phyloP scores from a whole-genome alignment of 2,797 vertebrate species.

The Arnoldichthys spilopterus region DNA sequence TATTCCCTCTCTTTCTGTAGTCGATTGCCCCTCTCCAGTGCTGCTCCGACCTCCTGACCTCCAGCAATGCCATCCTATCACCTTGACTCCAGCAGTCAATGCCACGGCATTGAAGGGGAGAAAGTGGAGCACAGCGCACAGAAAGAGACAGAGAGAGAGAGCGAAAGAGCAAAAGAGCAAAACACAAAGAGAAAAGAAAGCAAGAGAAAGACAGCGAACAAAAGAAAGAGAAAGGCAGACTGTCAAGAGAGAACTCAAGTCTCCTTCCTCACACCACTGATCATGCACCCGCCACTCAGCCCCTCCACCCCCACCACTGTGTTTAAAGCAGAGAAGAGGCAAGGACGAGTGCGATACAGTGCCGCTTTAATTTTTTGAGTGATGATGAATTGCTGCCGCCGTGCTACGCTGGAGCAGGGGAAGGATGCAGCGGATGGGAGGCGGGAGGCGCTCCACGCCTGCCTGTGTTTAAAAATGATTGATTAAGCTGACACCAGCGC shows the following conservation, averaged over 20 bases:
- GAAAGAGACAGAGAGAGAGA: slow-evolving; percentile 30
- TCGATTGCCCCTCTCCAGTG: slow-evolving; percentile 66
- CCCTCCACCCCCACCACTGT: slow-evolving; percentile 40
- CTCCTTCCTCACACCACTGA: slow-evolving; percentile 54
- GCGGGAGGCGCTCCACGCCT: slow-evolving; percentile 71
- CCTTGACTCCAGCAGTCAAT: slow-evolving; percentile 57
- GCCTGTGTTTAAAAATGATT: slow-evolving; percentile 88
- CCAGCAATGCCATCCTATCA: slow-evolving; percentile 63
- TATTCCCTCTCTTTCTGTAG: slow-evolving; percentile 69
- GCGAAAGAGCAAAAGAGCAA: slow-evolving; percentile 25
- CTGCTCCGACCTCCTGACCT: slow-evolving; percentile 68
- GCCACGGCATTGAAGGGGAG: slow-evolving; percentile 27
- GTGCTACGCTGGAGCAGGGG: slow-evolving; percentile 76
- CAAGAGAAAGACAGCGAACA: slow-evolving; percentile 10
- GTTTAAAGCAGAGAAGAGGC: slow-evolving; percentile 70
- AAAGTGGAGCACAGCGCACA: slow-evolving; percentile 52
- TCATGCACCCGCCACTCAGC: slow-evolving; percentile 45
- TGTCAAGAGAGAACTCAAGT: slow-evolving; percentile 53
- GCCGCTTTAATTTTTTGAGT: slow-evolving; percentile 76
- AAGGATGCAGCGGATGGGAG: slow-evolving; percentile 75
- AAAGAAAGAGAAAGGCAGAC: slow-evolving; percentile 43
- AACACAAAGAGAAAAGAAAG: slow-evolving; percentile 31
- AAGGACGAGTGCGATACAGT: slow-evolving; percentile 76
- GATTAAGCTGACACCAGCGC: slow-evolving; percentile 85
- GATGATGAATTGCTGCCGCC: slow-evolving; percentile 82